A percentile compares a stretch with the other conserved stretches of the same genome.
These are phyloP conservation scores for Galeopsomyia nigrocyanea DNA, from an alignment of 2,888 invertebrate genomes.

Conservation along the genomic window DNA sequence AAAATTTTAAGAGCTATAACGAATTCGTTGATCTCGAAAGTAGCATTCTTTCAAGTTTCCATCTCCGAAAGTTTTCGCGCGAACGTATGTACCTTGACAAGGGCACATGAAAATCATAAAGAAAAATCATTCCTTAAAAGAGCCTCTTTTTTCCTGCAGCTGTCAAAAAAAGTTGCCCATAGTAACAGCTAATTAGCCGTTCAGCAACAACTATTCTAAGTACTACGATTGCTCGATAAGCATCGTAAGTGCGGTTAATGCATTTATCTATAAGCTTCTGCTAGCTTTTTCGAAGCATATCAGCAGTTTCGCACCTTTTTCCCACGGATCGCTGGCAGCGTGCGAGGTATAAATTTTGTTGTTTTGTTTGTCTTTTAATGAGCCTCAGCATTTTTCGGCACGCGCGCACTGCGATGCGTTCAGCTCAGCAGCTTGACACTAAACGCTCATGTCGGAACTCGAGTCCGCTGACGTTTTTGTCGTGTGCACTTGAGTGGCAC, in stretches of 20 bases:
- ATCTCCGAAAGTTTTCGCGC: too few species aligned
- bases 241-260: too few species aligned
- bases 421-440: not conserved
- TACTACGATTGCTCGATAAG: too few species aligned
- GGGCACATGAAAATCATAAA: too few species aligned
- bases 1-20: slow-evolving; percentile 48
- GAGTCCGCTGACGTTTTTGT: not conserved
- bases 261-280: too few species aligned
- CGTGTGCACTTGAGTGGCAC: not conserved
- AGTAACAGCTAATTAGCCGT: too few species aligned
- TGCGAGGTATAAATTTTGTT: too few species aligned
- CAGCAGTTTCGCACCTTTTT: slow-evolving; percentile 2
- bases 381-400: slow-evolving; percentile 5
- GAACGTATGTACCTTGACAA: too few species aligned
- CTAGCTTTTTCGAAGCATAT: not conserved
- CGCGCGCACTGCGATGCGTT: not conserved
- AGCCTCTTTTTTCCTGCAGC: too few species aligned
- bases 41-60: not conserved
- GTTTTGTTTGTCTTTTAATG: slow-evolving; percentile 1
- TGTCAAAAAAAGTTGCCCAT: not conserved
- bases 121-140: too few species aligned
- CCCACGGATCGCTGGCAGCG: slow-evolving; percentile 21
- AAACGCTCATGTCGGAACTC: not conserved
- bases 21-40: slow-evolving; percentile 5
- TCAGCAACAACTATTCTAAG: too few species aligned